phyloP scores from a whole-genome alignment of 1,140 invertebrate species.

The Acromyrmex charruanus region DNA sequence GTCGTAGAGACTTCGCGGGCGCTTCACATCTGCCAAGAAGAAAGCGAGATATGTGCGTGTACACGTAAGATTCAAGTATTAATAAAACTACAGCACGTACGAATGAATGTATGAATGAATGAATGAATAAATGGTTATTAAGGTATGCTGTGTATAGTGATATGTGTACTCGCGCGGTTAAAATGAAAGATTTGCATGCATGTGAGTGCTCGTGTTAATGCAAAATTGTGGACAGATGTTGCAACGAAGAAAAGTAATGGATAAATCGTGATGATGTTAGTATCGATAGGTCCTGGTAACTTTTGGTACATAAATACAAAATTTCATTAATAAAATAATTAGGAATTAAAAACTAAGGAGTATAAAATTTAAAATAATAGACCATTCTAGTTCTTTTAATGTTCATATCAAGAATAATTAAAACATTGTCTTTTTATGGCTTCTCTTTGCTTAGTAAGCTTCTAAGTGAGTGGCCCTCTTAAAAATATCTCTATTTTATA shows the following conservation, averaged over 20 bases:
- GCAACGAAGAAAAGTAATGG: constrained; percentile 12
- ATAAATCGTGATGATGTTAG: neutral
- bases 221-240: constrained; percentile 5
- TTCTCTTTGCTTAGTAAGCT: constrained; percentile 1
- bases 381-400: neutral
- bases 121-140: constrained; percentile 19
- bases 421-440: neutral
- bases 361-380: neutral
- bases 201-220: constrained; percentile 20
- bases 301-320: neutral
- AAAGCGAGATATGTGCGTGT: constrained; percentile 79
- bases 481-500: constrained; percentile 12
- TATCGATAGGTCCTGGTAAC: neutral
- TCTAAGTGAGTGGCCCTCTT: neutral
- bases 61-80: constrained; percentile 72
- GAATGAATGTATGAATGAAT: constrained; percentile 57
- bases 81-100: constrained; percentile 52
- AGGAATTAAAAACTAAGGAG: neutral
- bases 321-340: constrained; percentile 7
- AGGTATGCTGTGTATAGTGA: constrained; percentile 22
- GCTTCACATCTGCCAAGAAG: constrained; percentile 85
- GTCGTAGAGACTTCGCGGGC: constrained; percentile 84
- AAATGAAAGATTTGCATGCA: constrained; percentile 44
- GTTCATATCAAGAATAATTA: neutral
- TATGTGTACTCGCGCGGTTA: constrained; percentile 16